Percentiles rank a stretch among this genome's conserved stretches.
Evolutionary conservation across 2,113 vertebrate genomes (phyloP).

Genomic region (Gorsachius goisagi): DNA sequence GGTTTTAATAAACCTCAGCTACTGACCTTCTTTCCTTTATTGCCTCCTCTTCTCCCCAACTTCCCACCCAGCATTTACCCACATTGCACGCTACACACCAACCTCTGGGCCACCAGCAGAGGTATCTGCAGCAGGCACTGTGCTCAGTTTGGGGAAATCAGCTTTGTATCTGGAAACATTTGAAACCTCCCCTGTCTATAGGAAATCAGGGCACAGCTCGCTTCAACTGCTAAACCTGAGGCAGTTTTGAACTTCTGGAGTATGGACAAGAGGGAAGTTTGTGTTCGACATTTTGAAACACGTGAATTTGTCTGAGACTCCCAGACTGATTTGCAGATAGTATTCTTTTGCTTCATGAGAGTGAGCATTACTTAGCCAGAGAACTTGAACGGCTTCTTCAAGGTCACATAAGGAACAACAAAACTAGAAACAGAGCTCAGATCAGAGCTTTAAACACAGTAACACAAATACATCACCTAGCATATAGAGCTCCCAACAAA

Average conservation of each 20-base stretch:
- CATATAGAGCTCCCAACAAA: background rate
- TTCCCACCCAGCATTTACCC: background rate
- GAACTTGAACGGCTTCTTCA: background rate
- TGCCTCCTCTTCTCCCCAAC: background rate
- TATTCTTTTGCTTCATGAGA: background rate
- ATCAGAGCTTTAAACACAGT: background rate
- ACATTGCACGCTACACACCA: too few relatives aligned
- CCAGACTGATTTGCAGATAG: background rate
- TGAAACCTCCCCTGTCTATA: background rate
- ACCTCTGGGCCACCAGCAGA: background rate
- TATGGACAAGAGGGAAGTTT: background rate
- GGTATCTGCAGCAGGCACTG: background rate
- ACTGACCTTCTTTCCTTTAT: background rate
- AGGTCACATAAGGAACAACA: background rate
- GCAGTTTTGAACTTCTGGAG: background rate
- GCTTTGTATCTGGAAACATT: background rate
- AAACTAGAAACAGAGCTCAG: background rate
- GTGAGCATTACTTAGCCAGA: background rate
- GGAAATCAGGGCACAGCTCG: background rate
- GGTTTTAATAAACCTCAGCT: background rate
- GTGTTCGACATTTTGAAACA: background rate
- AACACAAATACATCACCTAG: background rate
- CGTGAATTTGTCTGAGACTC: background rate
- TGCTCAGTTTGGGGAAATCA: background rate
- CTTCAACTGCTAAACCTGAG: background rate